These are phyloP conservation scores for Eulemur rubriventer DNA, from an alignment of 2,797 vertebrate genomes.

Conservation along the genomic window DNA sequence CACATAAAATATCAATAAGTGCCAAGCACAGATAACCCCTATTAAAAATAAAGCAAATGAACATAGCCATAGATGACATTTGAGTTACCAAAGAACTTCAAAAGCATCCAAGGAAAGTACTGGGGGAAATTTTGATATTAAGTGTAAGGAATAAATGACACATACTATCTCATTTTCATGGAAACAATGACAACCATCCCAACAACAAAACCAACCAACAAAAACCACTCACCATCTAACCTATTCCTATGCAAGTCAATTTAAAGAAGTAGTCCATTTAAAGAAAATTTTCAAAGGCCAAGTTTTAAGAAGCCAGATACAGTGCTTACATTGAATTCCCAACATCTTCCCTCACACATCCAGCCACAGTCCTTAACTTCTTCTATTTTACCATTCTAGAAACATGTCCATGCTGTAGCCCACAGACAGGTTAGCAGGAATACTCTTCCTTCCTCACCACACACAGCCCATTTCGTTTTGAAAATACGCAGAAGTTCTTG, in stretches of 20 bases:
- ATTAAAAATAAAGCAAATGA: constrained; percentile 75
- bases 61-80: constrained; percentile 62
- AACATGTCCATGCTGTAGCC: neutral
- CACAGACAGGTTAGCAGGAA: neutral
- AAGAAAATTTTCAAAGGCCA: constrained; percentile 63
- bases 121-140: constrained; percentile 33
- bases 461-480: constrained; percentile 1
- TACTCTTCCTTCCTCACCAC: neutral
- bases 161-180: constrained; percentile 58
- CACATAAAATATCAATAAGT: constrained; percentile 65
- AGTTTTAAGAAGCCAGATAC: constrained; percentile 66
- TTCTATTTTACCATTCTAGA: neutral
- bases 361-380: constrained; percentile 18
- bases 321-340: neutral
- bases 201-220: constrained; percentile 31
- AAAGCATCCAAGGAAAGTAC: constrained; percentile 62
- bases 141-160: constrained; percentile 53
- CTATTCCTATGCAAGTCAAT: constrained; percentile 42
- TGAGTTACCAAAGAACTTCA: constrained; percentile 70
- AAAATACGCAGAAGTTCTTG: constrained; percentile 63
- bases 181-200: constrained; percentile 21
- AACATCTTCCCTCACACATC: neutral
- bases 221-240: neutral
- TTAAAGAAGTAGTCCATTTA: neutral
- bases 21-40: constrained; percentile 60